These are phyloP conservation scores for Asarcornis scutulata DNA, from an alignment of 2,113 vertebrate species.

Conservation along the genomic window DNA sequence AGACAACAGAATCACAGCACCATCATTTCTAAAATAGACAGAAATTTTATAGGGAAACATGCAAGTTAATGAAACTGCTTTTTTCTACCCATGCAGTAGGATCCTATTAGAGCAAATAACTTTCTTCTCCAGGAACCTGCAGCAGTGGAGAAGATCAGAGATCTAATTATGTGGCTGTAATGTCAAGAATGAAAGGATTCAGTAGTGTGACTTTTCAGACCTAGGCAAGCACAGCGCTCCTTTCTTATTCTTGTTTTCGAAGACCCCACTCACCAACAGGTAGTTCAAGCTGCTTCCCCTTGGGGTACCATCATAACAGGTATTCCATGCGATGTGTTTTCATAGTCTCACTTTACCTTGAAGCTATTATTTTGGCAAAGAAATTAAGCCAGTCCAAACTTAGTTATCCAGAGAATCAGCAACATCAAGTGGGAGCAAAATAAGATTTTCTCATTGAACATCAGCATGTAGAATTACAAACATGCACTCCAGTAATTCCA, in stretches of 20 bases:
- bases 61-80: background rate
- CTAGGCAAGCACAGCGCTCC: background rate
- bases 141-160: background rate
- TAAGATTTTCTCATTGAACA: background rate
- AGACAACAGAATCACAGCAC: background rate
- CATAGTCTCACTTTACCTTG: background rate
- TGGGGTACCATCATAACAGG: background rate
- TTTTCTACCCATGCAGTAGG: background rate
- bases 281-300: background rate
- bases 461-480: background rate
- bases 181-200: background rate
- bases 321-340: background rate
- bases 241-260: background rate
- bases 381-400: background rate
- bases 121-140: background rate
- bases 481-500: background rate
- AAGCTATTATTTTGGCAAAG: background rate
- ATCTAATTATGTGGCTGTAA: background rate
- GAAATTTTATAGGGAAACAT: background rate
- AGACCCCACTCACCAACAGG: background rate
- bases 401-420: background rate
- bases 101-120: background rate
- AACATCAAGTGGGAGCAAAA: background rate
- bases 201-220: background rate
- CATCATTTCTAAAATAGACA: rapidly evolving